Evolutionary conservation across 2,888 invertebrate genomes (phyloP).

Genomic region (Chymomyza procnemis): DNA sequence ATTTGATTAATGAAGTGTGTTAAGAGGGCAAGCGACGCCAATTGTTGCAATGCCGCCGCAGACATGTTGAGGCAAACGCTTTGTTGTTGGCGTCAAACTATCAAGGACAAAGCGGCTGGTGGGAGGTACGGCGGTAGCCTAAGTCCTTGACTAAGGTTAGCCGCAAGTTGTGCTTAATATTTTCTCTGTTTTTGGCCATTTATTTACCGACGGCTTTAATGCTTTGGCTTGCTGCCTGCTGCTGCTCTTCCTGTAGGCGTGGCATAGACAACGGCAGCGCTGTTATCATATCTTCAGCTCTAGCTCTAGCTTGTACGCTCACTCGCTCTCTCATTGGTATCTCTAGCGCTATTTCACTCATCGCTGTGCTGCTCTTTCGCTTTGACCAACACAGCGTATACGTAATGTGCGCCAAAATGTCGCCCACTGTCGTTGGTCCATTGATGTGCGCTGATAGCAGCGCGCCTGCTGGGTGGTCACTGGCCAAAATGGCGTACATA

Average conservation of each 20-base stretch:
- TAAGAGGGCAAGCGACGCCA: slow-evolving; percentile 74
- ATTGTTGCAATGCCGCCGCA: slow-evolving; percentile 44
- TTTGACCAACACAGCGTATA: slow-evolving; percentile 52
- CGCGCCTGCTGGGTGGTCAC: slow-evolving; percentile 14
- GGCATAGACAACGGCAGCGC: slow-evolving; percentile 53
- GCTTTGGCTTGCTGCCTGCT: slow-evolving; percentile 29
- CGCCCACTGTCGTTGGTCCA: slow-evolving; percentile 71
- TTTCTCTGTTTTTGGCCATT: slow-evolving; percentile 2
- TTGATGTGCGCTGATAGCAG: slow-evolving; percentile 69
- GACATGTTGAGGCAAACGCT: slow-evolving; percentile 7
- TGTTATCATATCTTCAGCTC: slow-evolving; percentile 14
- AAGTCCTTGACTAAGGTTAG: slow-evolving; percentile 63
- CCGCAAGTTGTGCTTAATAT: slow-evolving; percentile 23
- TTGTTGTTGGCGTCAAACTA: slow-evolving; percentile 13
- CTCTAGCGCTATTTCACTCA: slow-evolving; percentile 28
- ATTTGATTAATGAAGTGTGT: slow-evolving; percentile 77
- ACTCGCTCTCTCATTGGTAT: slow-evolving; percentile 2
- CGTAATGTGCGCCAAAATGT: slow-evolving; percentile 72
- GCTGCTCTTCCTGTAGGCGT: slow-evolving; percentile 45
- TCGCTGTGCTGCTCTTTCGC: slow-evolving; percentile 41
- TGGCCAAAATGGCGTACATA: slow-evolving; percentile 57
- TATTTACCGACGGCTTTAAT: slow-evolving; percentile 5
- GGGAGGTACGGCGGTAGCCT: too few species aligned
- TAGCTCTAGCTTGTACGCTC: slow-evolving; percentile 53
- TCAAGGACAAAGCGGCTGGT: slow-evolving; percentile 54